A percentile compares a stretch with the other conserved stretches of the same genome.
phyloP scores from a whole-genome alignment of 2,888 invertebrate genomes.

The Heliconius ethilla region DNA sequence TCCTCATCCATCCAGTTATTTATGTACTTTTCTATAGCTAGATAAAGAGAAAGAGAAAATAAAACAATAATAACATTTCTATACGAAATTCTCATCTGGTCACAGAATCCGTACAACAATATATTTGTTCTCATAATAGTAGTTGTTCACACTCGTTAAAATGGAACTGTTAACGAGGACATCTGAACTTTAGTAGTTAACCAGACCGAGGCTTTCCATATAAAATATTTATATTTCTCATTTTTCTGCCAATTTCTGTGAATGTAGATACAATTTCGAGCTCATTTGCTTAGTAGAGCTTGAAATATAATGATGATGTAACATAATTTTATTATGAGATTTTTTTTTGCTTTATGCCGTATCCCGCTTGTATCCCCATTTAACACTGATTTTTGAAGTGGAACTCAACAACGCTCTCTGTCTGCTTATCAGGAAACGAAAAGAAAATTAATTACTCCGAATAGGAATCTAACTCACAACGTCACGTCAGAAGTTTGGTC shows the following conservation, averaged over 20 bases:
- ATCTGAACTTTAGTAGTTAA: conserved; percentile 17
- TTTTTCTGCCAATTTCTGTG: background rate
- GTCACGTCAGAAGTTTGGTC: no score
- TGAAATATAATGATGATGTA: background rate
- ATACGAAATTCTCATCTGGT: background rate
- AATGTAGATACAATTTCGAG: background rate
- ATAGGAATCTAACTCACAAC: no score
- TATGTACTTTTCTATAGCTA: no score
- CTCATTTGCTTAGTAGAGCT: background rate
- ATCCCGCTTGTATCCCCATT: no score
- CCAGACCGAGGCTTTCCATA: background rate
- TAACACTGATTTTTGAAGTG: no score
- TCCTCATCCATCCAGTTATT: background rate
- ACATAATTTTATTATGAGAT: background rate
- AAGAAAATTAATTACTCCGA: no score
- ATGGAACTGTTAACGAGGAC: conserved; percentile 23
- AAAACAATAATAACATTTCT: background rate
- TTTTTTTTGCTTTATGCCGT: no score
- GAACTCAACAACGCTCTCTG: no score
- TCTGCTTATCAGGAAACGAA: no score
- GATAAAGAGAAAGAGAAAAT: no score
- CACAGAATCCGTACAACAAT: background rate
- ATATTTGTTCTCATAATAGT: background rate
- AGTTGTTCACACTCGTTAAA: conserved; percentile 25
- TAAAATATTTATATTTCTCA: background rate